These are phyloP conservation scores for Idaea dimidiata DNA, from an alignment of 2,888 invertebrate species.

Conservation along the genomic window DNA sequence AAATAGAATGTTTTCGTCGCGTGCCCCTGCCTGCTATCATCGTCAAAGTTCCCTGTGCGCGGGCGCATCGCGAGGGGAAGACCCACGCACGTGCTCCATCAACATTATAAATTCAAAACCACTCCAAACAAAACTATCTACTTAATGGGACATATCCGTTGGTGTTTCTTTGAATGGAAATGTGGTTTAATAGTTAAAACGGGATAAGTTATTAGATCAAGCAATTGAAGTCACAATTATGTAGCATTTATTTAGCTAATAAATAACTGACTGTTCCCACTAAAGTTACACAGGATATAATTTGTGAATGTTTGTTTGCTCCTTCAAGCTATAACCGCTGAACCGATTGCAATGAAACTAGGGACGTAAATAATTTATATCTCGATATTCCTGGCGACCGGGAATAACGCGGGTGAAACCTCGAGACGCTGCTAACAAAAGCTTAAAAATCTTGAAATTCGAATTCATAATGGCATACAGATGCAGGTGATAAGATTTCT, in stretches of 20 bases:
- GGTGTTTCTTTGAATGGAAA: constrained; percentile 2
- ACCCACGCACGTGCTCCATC: constrained; percentile 66
- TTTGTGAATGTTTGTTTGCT: neutral
- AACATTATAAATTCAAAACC: constrained; percentile 54
- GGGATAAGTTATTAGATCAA: neutral
- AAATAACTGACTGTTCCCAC: constrained; percentile 4
- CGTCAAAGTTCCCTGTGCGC: constrained; percentile 49
- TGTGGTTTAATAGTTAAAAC: neutral
- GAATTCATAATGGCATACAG: constrained; percentile 59
- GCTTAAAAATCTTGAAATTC: constrained; percentile 65
- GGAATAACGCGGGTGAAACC: too few relatives aligned
- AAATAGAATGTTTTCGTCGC: constrained; percentile 57
- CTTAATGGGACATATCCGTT: constrained; percentile 10
- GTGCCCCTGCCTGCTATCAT: constrained; percentile 49
- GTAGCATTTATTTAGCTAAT: neutral
- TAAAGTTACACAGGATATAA: too few relatives aligned
- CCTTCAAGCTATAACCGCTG: constrained; percentile 5
- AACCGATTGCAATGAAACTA: too few relatives aligned
- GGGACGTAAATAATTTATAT: too few relatives aligned
- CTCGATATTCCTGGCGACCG: too few relatives aligned
- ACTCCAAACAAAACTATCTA: constrained; percentile 51
- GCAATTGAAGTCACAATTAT: neutral
- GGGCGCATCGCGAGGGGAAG: constrained; percentile 62
- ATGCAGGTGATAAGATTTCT: constrained; percentile 48
- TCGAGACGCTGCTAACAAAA: constrained; percentile 7